These are phyloP conservation scores for Drosophila fulvimacula DNA, from an alignment of 2,888 invertebrate genomes.

Conservation along the genomic window DNA sequence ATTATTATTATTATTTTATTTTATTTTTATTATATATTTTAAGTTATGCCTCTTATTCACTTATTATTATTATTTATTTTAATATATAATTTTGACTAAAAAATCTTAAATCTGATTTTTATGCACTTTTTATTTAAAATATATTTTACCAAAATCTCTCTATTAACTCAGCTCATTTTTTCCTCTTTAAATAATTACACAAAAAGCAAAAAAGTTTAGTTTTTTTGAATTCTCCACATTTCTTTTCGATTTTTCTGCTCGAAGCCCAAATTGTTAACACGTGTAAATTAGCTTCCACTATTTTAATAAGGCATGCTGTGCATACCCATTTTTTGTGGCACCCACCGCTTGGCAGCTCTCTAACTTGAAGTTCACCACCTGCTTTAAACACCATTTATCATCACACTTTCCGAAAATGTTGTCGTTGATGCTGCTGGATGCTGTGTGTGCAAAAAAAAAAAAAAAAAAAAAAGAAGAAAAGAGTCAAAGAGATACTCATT, in stretches of 20 bases:
- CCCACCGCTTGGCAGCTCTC: not conserved
- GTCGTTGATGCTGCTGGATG: constrained; percentile 7
- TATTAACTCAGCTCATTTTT: too few relatives aligned
- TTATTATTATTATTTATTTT: too few relatives aligned
- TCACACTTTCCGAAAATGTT: constrained; percentile 44
- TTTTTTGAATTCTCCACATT: not conserved
- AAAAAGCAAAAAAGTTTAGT: not conserved
- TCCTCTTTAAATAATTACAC: too few relatives aligned
- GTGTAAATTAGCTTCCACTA: constrained; percentile 15
- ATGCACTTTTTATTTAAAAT: too few relatives aligned
- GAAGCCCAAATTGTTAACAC: constrained; percentile 3
- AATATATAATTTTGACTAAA: too few relatives aligned
- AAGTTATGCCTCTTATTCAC: too few relatives aligned
- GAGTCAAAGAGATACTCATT: constrained; percentile 39
- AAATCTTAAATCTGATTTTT: too few relatives aligned
- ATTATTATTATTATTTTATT: too few relatives aligned
- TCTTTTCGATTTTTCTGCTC: not conserved
- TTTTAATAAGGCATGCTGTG: constrained; percentile 6
- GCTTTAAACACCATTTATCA: constrained; percentile 50
- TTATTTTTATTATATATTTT: too few relatives aligned
- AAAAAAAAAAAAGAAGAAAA: not conserved
- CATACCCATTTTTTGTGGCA: not conserved
- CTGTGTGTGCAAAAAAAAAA: constrained; percentile 3
- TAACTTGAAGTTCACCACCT: constrained; percentile 4
- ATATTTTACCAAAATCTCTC: too few relatives aligned